Percentiles rank a stretch among this genome's conserved stretches.
Conservation (phyloP, 2,797 vertebrate genomes). For the Prionace glauca region DNA sequence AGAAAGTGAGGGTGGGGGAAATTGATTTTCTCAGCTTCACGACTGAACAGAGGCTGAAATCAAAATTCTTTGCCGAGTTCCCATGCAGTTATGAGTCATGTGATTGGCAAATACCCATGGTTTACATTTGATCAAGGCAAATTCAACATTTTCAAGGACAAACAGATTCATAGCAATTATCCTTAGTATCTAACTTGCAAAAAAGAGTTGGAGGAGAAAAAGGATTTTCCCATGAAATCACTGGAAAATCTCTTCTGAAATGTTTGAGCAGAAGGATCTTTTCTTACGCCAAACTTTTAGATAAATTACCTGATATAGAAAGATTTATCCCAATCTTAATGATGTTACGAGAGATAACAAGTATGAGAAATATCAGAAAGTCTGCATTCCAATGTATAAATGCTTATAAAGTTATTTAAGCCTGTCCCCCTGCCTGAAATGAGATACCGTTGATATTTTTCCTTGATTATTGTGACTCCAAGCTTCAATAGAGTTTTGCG, state of each 20-base stretch:
- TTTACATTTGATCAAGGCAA: neutral
- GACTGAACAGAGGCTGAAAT: neutral
- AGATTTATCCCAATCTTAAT: neutral
- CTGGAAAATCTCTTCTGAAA: neutral
- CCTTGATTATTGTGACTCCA: neutral
- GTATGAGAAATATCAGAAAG: neutral
- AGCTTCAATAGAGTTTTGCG: neutral
- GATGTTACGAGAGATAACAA: neutral
- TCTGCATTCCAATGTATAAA: neutral
- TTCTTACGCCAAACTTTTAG: neutral
- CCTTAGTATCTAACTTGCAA: neutral
- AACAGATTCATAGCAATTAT: neutral
- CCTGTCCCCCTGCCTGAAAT: neutral
- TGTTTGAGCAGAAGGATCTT: neutral
- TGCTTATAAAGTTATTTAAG: neutral
- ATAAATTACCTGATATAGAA: neutral
- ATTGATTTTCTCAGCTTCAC: neutral
- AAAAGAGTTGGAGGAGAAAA: no score
- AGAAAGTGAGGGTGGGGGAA: no score
- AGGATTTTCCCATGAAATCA: neutral
- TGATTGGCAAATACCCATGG: neutral
- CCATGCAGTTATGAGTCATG: neutral
- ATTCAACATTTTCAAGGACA: neutral
- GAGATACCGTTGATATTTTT: neutral
- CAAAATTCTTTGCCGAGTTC: neutral